A percentile compares a stretch with the other conserved stretches of the same genome.
These are phyloP conservation scores for Theristicus caerulescens DNA, from an alignment of 2,113 vertebrate genomes.

Conservation along the genomic window DNA sequence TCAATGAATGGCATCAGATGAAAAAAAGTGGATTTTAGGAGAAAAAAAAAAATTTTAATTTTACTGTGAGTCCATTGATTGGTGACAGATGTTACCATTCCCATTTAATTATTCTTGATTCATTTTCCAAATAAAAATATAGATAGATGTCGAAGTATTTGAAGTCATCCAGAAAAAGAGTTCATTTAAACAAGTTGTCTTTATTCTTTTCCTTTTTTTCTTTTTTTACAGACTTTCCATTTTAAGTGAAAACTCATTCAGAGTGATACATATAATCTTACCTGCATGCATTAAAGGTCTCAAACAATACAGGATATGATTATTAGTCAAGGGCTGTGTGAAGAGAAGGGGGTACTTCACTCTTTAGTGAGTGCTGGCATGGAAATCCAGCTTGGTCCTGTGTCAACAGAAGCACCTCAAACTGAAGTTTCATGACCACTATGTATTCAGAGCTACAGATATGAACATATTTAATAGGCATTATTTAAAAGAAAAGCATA, in stretches of 20 bases:
- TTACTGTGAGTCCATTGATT: constrained; percentile 66
- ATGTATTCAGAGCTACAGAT: neutral
- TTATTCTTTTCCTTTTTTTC: neutral
- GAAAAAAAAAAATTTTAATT: constrained; percentile 73
- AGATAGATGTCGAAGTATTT: constrained; percentile 73
- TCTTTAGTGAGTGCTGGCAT: neutral
- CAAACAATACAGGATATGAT: neutral
- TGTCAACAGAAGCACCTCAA: neutral
- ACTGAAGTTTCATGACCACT: neutral
- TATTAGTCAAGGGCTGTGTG: neutral
- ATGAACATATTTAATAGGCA: neutral
- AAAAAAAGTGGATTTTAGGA: constrained; percentile 64
- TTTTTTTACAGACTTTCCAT: neutral
- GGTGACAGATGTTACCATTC: constrained; percentile 77
- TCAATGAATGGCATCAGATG: constrained; percentile 73
- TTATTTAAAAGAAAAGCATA: neutral
- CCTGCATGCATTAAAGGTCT: neutral
- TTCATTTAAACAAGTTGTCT: constrained; percentile 66
- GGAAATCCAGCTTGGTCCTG: rapidly evolving
- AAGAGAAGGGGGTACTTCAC: neutral
- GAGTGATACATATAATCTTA: neutral
- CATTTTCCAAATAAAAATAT: constrained; percentile 72
- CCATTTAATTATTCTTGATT: constrained; percentile 78
- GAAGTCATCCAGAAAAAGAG: constrained; percentile 62
- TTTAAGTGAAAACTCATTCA: neutral